A percentile compares a stretch with the other conserved stretches of the same genome.
phyloP scores from a whole-genome alignment of 2,888 invertebrate species.

The Eupithecia abbreviata region DNA sequence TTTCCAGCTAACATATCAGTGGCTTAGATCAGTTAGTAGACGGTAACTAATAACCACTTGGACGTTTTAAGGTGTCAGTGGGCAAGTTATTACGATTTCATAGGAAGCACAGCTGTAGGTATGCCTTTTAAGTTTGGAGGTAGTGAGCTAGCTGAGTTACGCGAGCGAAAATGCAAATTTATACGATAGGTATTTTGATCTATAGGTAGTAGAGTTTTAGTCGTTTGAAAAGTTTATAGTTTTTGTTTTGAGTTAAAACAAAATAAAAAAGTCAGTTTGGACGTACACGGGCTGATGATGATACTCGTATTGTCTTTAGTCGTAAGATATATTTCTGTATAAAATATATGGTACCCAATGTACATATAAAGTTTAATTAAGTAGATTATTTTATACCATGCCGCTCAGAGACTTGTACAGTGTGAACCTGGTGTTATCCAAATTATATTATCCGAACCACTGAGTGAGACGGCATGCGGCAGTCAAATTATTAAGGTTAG shows the following conservation, averaged over 20 bases:
- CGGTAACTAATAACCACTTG: slow-evolving; percentile 65
- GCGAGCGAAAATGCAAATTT: not conserved
- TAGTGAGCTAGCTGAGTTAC: slow-evolving; percentile 26
- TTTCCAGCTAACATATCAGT: slow-evolving; percentile 46
- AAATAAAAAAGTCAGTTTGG: not conserved
- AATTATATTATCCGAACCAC: no score
- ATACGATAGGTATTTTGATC: not conserved
- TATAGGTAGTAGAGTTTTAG: not conserved
- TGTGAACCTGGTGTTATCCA: no score
- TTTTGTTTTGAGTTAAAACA: not conserved
- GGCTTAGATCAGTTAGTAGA: slow-evolving; percentile 60
- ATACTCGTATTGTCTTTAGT: no score
- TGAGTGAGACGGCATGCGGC: no score
- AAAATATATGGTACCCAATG: no score
- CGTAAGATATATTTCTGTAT: no score
- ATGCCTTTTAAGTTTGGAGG: slow-evolving; percentile 38
- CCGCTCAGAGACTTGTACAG: no score
- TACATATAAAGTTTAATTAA: no score
- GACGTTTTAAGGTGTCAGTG: slow-evolving; percentile 66
- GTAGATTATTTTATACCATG: no score
- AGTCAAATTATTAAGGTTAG: no score
- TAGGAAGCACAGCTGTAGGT: slow-evolving; percentile 41
- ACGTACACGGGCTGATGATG: no score
- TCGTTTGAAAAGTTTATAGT: not conserved
- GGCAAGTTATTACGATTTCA: slow-evolving; percentile 53